These are phyloP conservation scores for Tetranychus truncatus DNA, from an alignment of 2,888 invertebrate genomes.

Conservation along the genomic window DNA sequence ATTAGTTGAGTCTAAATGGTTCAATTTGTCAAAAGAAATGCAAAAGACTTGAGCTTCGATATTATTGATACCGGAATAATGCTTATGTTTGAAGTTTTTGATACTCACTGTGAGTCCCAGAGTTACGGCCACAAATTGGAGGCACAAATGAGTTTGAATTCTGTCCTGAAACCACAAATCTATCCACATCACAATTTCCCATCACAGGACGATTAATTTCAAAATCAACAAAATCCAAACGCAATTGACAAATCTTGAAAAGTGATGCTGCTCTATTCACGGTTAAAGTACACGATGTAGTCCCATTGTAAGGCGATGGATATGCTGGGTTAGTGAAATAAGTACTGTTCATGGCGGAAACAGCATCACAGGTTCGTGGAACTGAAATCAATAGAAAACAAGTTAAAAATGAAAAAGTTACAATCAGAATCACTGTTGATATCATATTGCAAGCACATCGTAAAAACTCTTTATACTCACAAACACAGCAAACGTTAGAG, in stretches of 20 bases:
- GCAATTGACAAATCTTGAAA: slow-evolving; percentile 24
- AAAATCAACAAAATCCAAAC: slow-evolving; percentile 26
- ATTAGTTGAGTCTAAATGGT: too few relatives aligned
- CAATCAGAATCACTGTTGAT: not conserved
- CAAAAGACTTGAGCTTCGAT: not conserved
- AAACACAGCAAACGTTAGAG: slow-evolving; percentile 27
- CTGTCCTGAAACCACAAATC: slow-evolving; percentile 22
- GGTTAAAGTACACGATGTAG: slow-evolving; percentile 22
- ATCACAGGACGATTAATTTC: slow-evolving; percentile 22
- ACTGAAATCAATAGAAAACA: slow-evolving; percentile 11
- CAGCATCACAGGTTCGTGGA: slow-evolving; percentile 45
- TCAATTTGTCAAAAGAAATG: not conserved
- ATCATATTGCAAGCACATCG: not conserved
- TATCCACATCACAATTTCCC: slow-evolving; percentile 24
- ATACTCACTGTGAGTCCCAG: slow-evolving; percentile 22
- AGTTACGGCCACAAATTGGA: slow-evolving; percentile 25
- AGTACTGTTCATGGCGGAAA: slow-evolving; percentile 58
- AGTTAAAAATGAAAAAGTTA: not conserved
- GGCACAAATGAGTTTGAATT: slow-evolving; percentile 24
- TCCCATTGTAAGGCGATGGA: slow-evolving; percentile 23
- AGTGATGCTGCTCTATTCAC: slow-evolving; percentile 21
- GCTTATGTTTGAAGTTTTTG: slow-evolving; percentile 17
- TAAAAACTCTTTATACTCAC: slow-evolving; percentile 21
- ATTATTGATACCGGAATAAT: not conserved
- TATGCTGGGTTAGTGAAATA: slow-evolving; percentile 54